phyloP scores from a whole-genome alignment of 2,797 vertebrate genomes.

The Emydoidea blandingii region DNA sequence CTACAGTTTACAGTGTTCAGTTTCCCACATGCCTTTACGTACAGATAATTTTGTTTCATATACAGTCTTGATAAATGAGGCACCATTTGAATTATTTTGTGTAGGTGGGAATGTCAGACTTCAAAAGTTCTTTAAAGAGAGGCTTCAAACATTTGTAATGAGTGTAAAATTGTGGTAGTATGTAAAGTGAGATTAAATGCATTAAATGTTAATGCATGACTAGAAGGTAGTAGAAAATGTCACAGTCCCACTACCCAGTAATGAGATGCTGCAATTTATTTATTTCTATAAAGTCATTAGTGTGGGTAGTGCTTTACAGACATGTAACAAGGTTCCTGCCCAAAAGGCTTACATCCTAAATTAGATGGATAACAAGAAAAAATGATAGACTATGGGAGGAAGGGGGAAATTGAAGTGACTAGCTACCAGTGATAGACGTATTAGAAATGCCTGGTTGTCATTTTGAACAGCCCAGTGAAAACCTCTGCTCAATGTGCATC shows the following conservation, averaged over 20 bases:
- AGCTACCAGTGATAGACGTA: accelerated
- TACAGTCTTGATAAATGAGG: background rate
- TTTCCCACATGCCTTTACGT: background rate
- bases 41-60: accelerated
- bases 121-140: background rate
- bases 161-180: background rate
- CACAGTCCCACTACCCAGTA: accelerated
- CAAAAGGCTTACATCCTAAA: accelerated
- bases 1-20: background rate
- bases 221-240: background rate
- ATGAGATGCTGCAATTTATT: accelerated
- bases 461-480: accelerated
- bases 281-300: accelerated
- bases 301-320: background rate
- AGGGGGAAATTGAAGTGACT: background rate
- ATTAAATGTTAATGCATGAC: accelerated
- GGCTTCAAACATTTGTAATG: background rate
- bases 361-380: accelerated
- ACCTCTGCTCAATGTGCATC: accelerated
- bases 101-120: accelerated
- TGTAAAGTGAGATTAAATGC: background rate
- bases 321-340: accelerated
- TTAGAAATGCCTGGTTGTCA: accelerated
- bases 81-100: background rate
- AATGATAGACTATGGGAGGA: accelerated